Evolutionary conservation across 2,888 invertebrate species (phyloP), one percentile per base, ranked within the genome.

Genomic region (Oscheius sp.): DNA sequence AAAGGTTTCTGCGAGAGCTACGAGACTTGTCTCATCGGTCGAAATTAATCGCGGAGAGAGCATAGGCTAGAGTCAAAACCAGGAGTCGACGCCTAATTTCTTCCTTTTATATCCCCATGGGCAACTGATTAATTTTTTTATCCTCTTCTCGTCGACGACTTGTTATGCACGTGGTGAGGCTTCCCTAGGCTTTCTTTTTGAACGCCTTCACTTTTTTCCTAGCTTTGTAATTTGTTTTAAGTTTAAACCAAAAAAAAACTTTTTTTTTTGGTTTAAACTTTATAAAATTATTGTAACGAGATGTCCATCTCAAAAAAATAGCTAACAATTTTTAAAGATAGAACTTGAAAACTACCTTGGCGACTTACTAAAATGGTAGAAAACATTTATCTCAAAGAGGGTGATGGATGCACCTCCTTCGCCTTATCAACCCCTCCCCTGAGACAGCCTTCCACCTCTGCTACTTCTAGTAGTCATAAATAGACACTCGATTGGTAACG

Each of bases 21-120:
- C 41, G 41, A 24, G 59, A 14, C 38, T 12, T 57, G 54, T 59
- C 59, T 59, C 59, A 59, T 59, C 59, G 44, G 41, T 22, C 59
- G 44, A 28, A 59, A 59, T 59, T 59, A 59, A 59, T 59, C 59
- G 59, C 17, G n/a, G n/a, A n/a, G n/a, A n/a, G n/a, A n/a, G n/a
- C n/a, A n/a, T n/a, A n/a, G n/a, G n/a, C n/a, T n/a, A 50, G n/a
- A 26, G 28, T 30, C 30, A 14, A 44, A 59, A 59, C 41, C 54
- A 33, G 33, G 41, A 59, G 44, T 59, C 44, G 54, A 17, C 54
- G 9, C 12, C 22, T 17, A 33, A 12, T 47, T 9, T 14, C 47
- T 47, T 24, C 45, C 45, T 14, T 44, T 20, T 47, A 17, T 54
- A 9, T 54, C 20, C 32, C 28, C 3, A 24, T 17, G 51, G n/a